Percentiles rank a stretch among this genome's conserved stretches.
These are phyloP conservation scores for Serinus canaria DNA, from an alignment of 2,113 vertebrate species.

Conservation along the genomic window DNA sequence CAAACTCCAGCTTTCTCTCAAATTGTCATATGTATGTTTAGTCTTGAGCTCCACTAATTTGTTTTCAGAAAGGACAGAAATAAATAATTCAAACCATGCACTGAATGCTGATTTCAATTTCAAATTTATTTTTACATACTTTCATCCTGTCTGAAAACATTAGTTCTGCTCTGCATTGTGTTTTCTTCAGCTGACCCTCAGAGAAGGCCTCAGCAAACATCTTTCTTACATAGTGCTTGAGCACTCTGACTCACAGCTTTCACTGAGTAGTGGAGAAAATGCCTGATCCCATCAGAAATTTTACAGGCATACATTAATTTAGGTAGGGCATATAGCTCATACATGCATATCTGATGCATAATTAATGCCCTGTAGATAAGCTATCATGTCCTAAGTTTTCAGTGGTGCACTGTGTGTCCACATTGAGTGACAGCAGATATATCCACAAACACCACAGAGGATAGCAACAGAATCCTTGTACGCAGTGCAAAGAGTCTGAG, in stretches of 20 bases:
- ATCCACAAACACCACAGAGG: not conserved
- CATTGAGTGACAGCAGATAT: not conserved
- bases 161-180: not conserved
- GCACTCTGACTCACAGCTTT: not conserved
- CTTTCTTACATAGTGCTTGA: not conserved
- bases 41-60: not conserved
- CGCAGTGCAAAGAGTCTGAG: not conserved
- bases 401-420: not conserved
- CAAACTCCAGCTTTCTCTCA: not conserved
- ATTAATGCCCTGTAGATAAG: not conserved
- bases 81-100: not conserved
- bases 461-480: not conserved
- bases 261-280: not conserved
- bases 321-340: not conserved
- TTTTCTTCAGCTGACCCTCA: not conserved
- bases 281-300: not conserved
- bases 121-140: not conserved
- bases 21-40: not conserved
- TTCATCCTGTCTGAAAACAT: not conserved
- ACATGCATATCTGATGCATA: not conserved
- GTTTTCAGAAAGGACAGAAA: not conserved
- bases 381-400: not conserved
- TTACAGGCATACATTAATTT: not conserved
- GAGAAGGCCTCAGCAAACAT: not conserved
- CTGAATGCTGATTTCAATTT: not conserved